These are phyloP conservation scores for Turritopsis rubra DNA, from an alignment of 30 jellyfish, hydroid and myxozoan genomes.

Conservation along the genomic window DNA sequence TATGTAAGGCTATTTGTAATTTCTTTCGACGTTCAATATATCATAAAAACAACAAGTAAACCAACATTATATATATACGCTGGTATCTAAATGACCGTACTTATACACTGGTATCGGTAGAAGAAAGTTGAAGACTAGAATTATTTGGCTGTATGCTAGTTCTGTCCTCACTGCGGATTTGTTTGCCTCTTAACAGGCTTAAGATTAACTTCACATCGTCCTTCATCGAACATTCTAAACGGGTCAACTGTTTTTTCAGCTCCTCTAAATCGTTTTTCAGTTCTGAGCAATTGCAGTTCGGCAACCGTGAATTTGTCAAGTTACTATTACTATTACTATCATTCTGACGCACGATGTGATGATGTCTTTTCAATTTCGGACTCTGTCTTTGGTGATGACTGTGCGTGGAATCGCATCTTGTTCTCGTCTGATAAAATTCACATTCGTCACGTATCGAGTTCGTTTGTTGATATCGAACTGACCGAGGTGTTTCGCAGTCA, in stretches of 20 bases:
- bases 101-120: background rate
- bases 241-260: background rate
- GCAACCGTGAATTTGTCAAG: background rate
- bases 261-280: constrained; percentile 7
- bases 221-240: constrained; percentile 11
- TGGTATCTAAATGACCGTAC: background rate
- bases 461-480: background rate
- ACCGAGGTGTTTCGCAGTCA: background rate
- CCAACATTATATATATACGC: too few species aligned
- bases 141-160: background rate
- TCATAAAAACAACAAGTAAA: too few species aligned
- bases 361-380: background rate
- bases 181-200: background rate
- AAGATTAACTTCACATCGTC: background rate
- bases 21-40: too few species aligned
- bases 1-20: too few species aligned
- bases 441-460: background rate
- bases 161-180: background rate
- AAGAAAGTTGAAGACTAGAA: too few species aligned
- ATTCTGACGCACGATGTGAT: background rate
- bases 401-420: background rate
- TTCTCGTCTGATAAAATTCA: background rate
- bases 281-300: background rate
- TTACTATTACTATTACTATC: background rate
- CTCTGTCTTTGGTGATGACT: background rate